Conservation (phyloP, 2,888 invertebrate species). For the Hymenopus coronatus region DNA sequence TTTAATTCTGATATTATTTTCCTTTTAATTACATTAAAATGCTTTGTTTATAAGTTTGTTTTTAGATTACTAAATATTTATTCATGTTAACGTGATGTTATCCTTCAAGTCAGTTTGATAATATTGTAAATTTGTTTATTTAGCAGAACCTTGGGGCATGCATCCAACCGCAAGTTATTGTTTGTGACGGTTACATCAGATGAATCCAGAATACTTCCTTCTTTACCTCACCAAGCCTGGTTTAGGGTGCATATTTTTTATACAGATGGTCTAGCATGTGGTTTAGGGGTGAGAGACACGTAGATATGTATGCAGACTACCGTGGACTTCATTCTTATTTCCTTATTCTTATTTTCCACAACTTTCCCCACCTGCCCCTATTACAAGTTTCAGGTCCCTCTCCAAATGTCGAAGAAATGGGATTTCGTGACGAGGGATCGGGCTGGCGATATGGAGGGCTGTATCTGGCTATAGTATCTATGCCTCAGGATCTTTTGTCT, state of each 20-base stretch:
- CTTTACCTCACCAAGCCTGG: background rate
- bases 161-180: background rate
- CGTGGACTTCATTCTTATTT: background rate
- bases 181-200: background rate
- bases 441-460: background rate
- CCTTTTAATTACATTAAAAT: no score
- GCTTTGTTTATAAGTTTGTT: no score
- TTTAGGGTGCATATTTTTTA: background rate
- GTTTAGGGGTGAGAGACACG: background rate
- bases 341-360: background rate
- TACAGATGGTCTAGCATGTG: background rate
- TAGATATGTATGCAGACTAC: background rate
- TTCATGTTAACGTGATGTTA: background rate
- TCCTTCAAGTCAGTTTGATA: background rate
- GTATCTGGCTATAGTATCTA: background rate
- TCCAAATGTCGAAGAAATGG: background rate
- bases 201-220: background rate
- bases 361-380: background rate
- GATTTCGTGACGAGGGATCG: background rate
- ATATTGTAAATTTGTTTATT: background rate
- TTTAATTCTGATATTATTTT: no score
- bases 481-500: background rate
- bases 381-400: background rate
- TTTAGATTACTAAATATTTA: no score
- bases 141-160: background rate